These are phyloP conservation scores for Synergus itoensis DNA, from an alignment of 2,888 invertebrate genomes.

Conservation along the genomic window DNA sequence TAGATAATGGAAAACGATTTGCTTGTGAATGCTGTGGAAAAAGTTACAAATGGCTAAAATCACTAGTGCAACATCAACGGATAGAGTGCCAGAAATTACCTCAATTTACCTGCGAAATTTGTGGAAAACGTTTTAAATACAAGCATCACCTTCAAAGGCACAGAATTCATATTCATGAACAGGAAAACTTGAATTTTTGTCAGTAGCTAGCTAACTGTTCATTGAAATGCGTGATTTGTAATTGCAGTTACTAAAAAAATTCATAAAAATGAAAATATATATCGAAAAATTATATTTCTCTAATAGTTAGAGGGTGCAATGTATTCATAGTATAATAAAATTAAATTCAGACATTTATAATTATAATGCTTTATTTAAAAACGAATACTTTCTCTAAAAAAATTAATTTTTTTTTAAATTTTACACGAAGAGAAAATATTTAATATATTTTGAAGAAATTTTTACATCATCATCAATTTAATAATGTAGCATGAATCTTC, in stretches of 20 bases:
- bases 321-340: neutral
- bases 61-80: constrained; percentile 69
- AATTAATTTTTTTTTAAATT: neutral
- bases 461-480: neutral
- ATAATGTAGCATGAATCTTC: constrained; percentile 21
- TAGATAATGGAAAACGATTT: constrained; percentile 56
- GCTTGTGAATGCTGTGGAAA: constrained; percentile 70
- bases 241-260: no score
- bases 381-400: neutral
- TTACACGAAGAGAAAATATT: neutral
- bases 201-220: no score
- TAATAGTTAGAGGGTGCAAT: neutral
- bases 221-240: neutral
- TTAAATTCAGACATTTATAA: no score
- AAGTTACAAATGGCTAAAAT: constrained; percentile 70
- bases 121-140: constrained; percentile 77
- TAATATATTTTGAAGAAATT: neutral
- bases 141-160: constrained; percentile 78
- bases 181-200: no score
- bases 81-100: constrained; percentile 73
- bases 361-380: no score
- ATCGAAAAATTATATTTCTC: neutral
- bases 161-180: neutral
- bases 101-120: constrained; percentile 71
- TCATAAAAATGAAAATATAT: neutral